Conservation (phyloP, 1,140 invertebrate species). For the Cydia splendana region DNA sequence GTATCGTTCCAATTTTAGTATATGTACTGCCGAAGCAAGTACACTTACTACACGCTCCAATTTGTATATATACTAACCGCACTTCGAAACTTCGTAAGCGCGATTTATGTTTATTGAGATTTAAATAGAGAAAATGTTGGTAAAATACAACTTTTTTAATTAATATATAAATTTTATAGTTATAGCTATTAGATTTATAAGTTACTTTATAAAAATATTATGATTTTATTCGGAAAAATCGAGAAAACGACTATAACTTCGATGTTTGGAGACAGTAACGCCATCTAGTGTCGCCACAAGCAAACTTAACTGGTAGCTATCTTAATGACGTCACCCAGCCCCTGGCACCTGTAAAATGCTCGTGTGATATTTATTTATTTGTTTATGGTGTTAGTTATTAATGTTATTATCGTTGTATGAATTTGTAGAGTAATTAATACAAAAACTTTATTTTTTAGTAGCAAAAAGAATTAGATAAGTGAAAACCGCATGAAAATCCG, state of each 20-base stretch:
- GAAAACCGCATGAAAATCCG: too few species aligned
- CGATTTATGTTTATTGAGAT: background rate
- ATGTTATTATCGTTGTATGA: too few species aligned
- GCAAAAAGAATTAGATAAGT: too few species aligned
- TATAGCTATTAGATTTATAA: background rate
- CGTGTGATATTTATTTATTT: background rate
- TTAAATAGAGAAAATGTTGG: slow-evolving; percentile 26
- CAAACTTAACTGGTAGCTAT: background rate
- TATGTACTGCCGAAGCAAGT: slow-evolving; percentile 89
- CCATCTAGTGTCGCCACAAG: background rate
- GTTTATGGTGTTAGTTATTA: background rate
- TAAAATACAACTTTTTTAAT: slow-evolving; percentile 16
- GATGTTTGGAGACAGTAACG: background rate
- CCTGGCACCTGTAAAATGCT: background rate
- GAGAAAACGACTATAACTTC: background rate
- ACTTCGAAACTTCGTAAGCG: background rate
- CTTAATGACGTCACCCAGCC: background rate
- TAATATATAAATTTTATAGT: background rate
- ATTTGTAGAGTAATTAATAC: too few species aligned
- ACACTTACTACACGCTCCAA: slow-evolving; percentile 48
- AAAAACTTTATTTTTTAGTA: too few species aligned
- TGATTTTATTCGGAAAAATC: background rate
- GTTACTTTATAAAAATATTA: background rate
- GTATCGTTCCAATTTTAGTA: slow-evolving; percentile 94
- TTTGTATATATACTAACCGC: background rate